Evolutionary conservation across 2,113 vertebrate genomes (phyloP).

Genomic region (Colinus virginianus): DNA sequence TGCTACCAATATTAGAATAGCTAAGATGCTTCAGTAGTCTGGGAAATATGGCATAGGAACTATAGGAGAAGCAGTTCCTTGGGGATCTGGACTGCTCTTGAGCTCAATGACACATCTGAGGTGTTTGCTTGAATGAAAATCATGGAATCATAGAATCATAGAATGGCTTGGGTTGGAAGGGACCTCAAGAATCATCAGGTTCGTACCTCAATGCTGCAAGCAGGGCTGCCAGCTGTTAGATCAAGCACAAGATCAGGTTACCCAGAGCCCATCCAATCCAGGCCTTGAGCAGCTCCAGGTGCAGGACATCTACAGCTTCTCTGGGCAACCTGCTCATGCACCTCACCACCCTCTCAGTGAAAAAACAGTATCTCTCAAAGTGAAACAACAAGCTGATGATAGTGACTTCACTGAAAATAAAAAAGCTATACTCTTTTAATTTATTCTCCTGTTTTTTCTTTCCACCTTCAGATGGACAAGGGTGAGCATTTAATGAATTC

Average conservation of each 20-base stretch:
- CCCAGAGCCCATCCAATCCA: no score
- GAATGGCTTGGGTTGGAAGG: no score
- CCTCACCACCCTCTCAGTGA: no score
- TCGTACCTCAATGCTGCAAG: no score
- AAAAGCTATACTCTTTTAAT: neutral
- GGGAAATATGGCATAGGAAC: neutral
- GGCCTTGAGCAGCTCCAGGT: no score
- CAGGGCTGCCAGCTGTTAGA: no score
- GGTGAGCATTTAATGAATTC: slow-evolving; percentile 41
- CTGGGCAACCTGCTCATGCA: no score
- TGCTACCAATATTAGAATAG: neutral
- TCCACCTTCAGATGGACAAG: slow-evolving; percentile 8
- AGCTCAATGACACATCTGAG: neutral
- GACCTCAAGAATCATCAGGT: no score
- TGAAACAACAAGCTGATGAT: neutral
- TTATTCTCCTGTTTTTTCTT: neutral
- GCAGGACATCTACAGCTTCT: no score
- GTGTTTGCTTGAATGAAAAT: neutral
- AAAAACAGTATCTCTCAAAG: neutral
- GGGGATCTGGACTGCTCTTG: neutral
- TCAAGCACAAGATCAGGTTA: no score
- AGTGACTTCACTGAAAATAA: neutral
- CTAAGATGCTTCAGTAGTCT: neutral
- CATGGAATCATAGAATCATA: no score
- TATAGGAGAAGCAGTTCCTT: neutral